Percentiles rank a stretch among this genome's conserved stretches.
Conservation (phyloP, 2,797 vertebrate genomes). For the Coregonus suidteri region DNA sequence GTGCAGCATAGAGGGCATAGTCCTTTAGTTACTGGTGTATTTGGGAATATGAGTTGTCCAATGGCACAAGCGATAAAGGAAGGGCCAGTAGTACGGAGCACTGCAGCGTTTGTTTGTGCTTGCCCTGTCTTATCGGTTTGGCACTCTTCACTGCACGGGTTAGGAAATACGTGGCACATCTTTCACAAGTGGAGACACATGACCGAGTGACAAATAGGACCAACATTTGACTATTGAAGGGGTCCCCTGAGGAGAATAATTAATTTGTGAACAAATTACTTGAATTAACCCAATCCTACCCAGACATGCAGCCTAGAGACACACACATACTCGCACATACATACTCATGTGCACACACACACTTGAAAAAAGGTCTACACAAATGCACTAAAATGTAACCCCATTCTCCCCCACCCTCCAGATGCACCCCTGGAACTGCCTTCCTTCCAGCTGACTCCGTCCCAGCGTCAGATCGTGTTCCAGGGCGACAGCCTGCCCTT, state of each 20-base stretch:
- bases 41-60: slow-evolving; percentile 43
- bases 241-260: neutral
- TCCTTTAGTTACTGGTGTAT: slow-evolving; percentile 20
- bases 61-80: slow-evolving; percentile 60
- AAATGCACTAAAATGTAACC: neutral
- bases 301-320: too few relatives aligned
- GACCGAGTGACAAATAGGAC: slow-evolving; percentile 45
- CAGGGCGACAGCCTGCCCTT: slow-evolving; percentile 96
- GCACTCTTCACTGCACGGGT: slow-evolving; percentile 56
- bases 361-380: neutral
- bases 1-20: too few relatives aligned
- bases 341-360: too few relatives aligned
- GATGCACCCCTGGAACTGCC: slow-evolving; percentile 93
- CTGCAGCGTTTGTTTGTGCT: slow-evolving; percentile 65
- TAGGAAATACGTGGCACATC: slow-evolving; percentile 56
- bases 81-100: slow-evolving; percentile 46
- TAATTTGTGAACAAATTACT: neutral
- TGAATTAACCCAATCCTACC: neutral
- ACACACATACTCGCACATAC: too few relatives aligned
- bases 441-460: slow-evolving; percentile 94
- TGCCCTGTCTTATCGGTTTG: slow-evolving; percentile 70
- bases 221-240: neutral
- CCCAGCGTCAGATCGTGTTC: slow-evolving; percentile 95
- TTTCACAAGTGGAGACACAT: slow-evolving; percentile 22
- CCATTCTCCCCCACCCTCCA: slow-evolving; percentile 44